phyloP scores from a whole-genome alignment of 2,113 vertebrate genomes.

The Oryctolagus cuniculus region mOryCun1.1 NC_091436.1:12074501-12075000 shows the following conservation, averaged over 20 bases:
- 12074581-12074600: neutral
- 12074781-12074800: neutral
- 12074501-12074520: neutral
- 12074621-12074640: constrained; percentile 7
- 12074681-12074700: neutral
- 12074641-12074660: constrained; percentile 10
- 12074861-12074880: neutral
- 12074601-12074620: neutral
- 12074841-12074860: neutral
- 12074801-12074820: constrained; percentile 11
- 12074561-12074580: neutral
- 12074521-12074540: neutral
- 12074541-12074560: neutral
- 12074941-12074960: neutral
- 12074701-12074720: neutral
- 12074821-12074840: neutral
- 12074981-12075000: neutral
- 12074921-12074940: neutral
- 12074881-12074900: neutral
- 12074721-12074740: neutral
- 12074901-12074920: neutral
- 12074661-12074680: neutral
- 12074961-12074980: neutral
- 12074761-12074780: neutral
- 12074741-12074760: neutral